Evolutionary conservation across 2,113 vertebrate genomes (phyloP).

Genomic region (Epinephelus moara): DNA sequence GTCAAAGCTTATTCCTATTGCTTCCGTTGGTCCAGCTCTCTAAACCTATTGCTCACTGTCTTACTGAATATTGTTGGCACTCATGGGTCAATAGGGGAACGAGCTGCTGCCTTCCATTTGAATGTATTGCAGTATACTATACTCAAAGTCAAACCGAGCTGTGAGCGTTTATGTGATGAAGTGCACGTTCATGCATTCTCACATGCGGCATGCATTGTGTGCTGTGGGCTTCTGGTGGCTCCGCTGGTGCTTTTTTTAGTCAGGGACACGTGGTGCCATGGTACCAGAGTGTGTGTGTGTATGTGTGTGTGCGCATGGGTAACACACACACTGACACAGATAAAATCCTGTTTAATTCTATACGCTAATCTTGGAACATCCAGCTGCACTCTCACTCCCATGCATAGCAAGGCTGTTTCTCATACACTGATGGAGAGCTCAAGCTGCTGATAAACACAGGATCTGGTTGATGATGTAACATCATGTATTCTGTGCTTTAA

Average conservation of each 20-base stretch:
- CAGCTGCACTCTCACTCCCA: slow-evolving; percentile 58
- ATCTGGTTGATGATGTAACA: slow-evolving; percentile 44
- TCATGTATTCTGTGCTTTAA: slow-evolving; percentile 11
- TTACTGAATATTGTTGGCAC: slow-evolving; percentile 45
- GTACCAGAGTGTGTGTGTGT: slow-evolving; percentile 8
- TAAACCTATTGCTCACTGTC: slow-evolving; percentile 52
- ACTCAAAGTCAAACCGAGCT: slow-evolving; percentile 55
- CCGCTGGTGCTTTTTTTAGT: slow-evolving; percentile 62
- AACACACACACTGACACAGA: slow-evolving; percentile 64
- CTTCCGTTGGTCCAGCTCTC: slow-evolving; percentile 26
- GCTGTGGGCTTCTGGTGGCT: slow-evolving; percentile 47
- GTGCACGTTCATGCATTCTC: slow-evolving; percentile 44
- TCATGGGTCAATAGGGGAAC: slow-evolving; percentile 20
- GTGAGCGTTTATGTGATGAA: slow-evolving; percentile 29
- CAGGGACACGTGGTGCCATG: slow-evolving; percentile 49
- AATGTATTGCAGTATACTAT: slow-evolving; percentile 43
- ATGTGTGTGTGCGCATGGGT: slow-evolving; percentile 14
- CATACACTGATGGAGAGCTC: slow-evolving; percentile 32
- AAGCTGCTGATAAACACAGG: slow-evolving; percentile 36
- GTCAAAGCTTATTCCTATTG: slow-evolving; percentile 49
- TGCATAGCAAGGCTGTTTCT: slow-evolving; percentile 42
- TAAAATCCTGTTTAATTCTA: slow-evolving; percentile 75
- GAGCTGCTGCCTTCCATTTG: slow-evolving; percentile 49
- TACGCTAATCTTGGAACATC: slow-evolving; percentile 73
- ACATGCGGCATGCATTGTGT: slow-evolving; percentile 48